Evolutionary conservation across 2,113 vertebrate genomes (phyloP).

Genomic region (Elachura formosa): DNA sequence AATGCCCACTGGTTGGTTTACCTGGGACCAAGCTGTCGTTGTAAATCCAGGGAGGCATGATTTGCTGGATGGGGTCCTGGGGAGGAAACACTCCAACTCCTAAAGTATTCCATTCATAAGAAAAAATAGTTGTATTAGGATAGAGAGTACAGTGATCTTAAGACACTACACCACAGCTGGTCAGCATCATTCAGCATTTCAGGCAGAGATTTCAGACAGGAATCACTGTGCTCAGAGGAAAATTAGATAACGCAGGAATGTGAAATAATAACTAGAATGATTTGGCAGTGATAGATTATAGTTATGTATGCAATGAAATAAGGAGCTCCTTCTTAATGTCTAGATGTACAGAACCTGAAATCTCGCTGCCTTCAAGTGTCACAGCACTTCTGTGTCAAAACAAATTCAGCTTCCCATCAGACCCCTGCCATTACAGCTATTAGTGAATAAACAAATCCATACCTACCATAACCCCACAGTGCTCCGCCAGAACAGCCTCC

Average conservation of each 20-base stretch:
- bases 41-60: constrained; percentile 93
- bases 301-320: not conserved
- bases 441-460: not conserved
- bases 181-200: not conserved
- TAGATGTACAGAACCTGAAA: not conserved
- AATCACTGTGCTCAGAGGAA: not conserved
- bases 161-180: not conserved
- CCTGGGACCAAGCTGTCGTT: constrained; percentile 94
- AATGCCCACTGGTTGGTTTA: constrained; percentile 40
- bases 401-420: not conserved
- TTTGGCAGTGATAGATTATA: not conserved
- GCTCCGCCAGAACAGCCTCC: not conserved
- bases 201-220: constrained; percentile 8
- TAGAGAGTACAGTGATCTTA: not conserved
- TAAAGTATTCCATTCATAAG: constrained; percentile 14
- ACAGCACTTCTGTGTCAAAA: not conserved
- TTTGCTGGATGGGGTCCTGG: constrained; percentile 88
- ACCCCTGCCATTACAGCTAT: not conserved
- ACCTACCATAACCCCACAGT: not conserved
- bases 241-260: not conserved
- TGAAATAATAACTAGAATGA: not conserved
- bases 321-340: not conserved
- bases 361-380: not conserved
- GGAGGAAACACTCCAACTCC: constrained; percentile 89
- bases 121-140: not conserved